These are phyloP conservation scores for Puntigrus tetrazona DNA, from an alignment of 2,113 vertebrate genomes.

Conservation along the genomic window DNA sequence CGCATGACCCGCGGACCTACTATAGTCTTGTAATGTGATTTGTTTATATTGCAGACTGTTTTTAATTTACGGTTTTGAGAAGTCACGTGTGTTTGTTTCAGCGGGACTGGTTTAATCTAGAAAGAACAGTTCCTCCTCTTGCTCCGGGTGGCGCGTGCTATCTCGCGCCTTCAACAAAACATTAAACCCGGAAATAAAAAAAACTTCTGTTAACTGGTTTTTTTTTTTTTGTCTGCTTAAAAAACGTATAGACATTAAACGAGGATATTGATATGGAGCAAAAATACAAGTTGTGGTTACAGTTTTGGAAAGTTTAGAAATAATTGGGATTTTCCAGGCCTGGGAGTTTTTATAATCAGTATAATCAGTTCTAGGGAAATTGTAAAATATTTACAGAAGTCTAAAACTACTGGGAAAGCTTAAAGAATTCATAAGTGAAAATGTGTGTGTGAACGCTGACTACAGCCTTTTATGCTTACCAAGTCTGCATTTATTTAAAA, in stretches of 20 bases:
- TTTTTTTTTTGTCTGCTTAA: not conserved
- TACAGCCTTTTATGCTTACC: not conserved
- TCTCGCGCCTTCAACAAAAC: not conserved
- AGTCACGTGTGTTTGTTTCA: conserved; percentile 5
- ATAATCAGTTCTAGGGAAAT: not conserved
- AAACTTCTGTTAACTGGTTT: not conserved
- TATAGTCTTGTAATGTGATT: not conserved
- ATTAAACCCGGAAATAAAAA: not conserved
- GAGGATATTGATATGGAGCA: not conserved
- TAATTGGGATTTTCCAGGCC: not conserved
- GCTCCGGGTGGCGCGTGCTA: not conserved
- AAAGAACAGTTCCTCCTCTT: conserved; percentile 18
- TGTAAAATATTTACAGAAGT: not conserved
- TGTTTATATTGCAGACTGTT: not conserved
- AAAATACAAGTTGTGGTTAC: not conserved
- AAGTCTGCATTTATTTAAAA: not conserved
- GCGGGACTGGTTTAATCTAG: conserved; percentile 7
- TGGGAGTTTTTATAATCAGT: not conserved
- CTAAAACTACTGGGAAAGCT: not conserved
- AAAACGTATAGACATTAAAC: not conserved
- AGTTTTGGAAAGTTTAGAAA: not conserved
- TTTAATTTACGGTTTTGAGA: not conserved
- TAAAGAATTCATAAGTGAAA: not conserved
- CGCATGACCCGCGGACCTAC: not conserved
- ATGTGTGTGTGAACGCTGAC: not conserved